Base-by-base conservation (phyloP, 2,888 invertebrate species). In the Mythimna vitellina region DNA sequence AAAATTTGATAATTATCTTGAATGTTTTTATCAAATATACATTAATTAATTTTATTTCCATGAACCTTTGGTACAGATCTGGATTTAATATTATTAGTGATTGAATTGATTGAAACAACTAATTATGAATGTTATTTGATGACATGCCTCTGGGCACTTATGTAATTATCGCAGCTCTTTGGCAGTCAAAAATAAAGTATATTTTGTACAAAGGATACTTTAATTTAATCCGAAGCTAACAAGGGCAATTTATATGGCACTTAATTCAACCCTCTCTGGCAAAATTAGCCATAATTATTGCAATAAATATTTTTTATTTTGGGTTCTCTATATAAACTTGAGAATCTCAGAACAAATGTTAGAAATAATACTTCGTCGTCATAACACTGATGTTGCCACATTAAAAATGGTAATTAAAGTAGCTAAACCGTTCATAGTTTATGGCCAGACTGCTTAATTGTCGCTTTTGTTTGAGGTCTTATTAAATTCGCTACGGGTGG, bases 371-470 rank as follows among this genome's bases (percentile, higher is more conserved):
- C 17, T 9, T 35, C 53, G 14, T 17, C 22, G 49, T 65, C 54
- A 81, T 64, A 79, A 76, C 54, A 62, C 61, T 46, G 12, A 54
- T 70, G 62, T 69, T 76, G 46, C 53, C 54, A 10, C 51, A 65
- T 82, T 71, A 49, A 74, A 68, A 73, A 66, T 57, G 42, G n/a
- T 69, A 69, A 76, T 80, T 70, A 69, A 61, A 70, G 10, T 56
- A 70, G n/a, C 29, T 29, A 62, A 68, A 76, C 14, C 65, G 57
- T 77, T 58, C 38, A 51, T 71, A 60, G 62, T 65, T 69, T 72
- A 74, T 65, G 38, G 61, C 58, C 42, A 42, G 54, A 17, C 12
- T 38, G 17, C 35, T 42, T 54, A n/a, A 22, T 22, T 22, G 67
- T 56, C 46, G 65, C 56, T 62, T 51, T 63, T 64, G 46, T 66